A percentile compares a stretch with the other conserved stretches of the same genome.
Conservation (phyloP, 2,888 invertebrate genomes). For the Cephonodes hylas region DNA sequence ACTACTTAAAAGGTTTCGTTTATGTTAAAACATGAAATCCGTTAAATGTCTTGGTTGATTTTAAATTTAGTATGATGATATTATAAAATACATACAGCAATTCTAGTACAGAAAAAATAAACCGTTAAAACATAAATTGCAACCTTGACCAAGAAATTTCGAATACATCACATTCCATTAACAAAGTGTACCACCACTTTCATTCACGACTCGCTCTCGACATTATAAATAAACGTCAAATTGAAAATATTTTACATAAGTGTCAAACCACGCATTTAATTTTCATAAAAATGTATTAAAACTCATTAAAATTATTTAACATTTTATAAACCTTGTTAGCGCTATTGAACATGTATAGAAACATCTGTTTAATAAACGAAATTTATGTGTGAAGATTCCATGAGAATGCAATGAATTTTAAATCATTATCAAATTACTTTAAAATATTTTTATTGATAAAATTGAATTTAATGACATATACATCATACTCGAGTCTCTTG, state of each 20-base stretch:
- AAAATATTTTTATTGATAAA: background rate
- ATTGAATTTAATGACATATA: background rate
- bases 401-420: background rate
- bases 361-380: background rate
- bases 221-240: background rate
- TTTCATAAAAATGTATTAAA: background rate
- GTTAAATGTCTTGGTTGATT: no score
- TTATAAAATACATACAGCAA: no score
- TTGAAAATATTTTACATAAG: background rate
- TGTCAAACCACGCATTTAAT: background rate
- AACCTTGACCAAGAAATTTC: background rate
- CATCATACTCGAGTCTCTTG: no score
- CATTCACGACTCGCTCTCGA: background rate
- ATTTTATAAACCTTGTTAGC: slow-evolving; percentile 1
- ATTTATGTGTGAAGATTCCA: slow-evolving; percentile 3
- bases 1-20: no score
- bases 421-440: background rate
- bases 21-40: no score
- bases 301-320: slow-evolving; percentile 5
- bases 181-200: background rate
- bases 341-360: background rate
- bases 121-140: background rate
- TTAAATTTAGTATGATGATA: no score
- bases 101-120: background rate
- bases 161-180: background rate